Conservation (phyloP, 1,140 invertebrate species). For the Oppia nitens region DNA sequence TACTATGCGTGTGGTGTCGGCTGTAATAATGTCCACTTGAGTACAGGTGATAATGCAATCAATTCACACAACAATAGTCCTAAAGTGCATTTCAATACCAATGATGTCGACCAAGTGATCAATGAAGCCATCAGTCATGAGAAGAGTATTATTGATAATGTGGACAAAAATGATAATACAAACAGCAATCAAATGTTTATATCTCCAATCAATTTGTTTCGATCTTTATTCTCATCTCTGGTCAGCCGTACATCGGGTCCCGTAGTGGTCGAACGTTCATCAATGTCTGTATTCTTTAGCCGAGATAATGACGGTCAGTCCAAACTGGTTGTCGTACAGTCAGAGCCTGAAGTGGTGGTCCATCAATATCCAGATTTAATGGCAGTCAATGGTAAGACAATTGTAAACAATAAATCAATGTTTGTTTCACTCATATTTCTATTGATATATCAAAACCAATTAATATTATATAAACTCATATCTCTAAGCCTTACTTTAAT, state of each 20-base stretch:
- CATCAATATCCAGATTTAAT: not conserved
- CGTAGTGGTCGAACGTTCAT: not conserved
- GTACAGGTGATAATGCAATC: too few relatives aligned
- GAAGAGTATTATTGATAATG: too few relatives aligned
- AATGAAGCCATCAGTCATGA: too few relatives aligned
- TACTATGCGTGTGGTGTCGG: not conserved
- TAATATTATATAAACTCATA: too few relatives aligned
- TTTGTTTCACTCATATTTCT: not conserved
- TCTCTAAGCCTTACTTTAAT: not conserved
- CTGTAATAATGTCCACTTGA: too few relatives aligned
- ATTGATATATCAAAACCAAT: not conserved
- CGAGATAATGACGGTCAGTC: not conserved
- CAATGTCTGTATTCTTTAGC: not conserved
- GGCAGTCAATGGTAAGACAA: not conserved
- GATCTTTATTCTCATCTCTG: not conserved
- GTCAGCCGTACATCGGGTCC: not conserved
- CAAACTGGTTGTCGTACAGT: not conserved
- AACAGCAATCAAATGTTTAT: not conserved
- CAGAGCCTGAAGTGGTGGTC: not conserved
- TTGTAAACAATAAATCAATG: not conserved
- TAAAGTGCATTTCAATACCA: not conserved
- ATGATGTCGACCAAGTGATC: not conserved
- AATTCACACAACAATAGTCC: too few relatives aligned
- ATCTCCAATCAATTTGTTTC: not conserved
- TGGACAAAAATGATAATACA: not conserved